phyloP scores from a whole-genome alignment of 2,113 vertebrate species.

The Caretta caretta region DNA sequence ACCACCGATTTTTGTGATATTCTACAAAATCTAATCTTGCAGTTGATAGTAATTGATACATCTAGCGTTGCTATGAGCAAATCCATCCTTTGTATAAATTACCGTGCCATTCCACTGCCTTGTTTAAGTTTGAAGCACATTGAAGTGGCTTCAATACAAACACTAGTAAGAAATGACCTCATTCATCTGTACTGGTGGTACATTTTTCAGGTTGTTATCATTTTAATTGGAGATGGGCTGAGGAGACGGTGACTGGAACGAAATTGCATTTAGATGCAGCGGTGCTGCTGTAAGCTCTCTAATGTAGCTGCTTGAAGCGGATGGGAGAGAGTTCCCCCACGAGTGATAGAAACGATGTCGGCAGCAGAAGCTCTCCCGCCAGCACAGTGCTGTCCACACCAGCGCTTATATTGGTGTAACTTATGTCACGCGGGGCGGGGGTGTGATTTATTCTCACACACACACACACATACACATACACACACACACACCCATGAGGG shows the following conservation, averaged over 20 bases:
- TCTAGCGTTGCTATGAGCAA: background rate
- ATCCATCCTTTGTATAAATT: background rate
- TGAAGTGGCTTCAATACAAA: background rate
- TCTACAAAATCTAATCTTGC: background rate
- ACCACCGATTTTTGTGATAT: fast-evolving
- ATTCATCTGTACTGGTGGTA: background rate
- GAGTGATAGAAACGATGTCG: background rate
- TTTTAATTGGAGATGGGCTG: background rate
- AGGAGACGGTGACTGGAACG: background rate
- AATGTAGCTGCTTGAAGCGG: background rate
- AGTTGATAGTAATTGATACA: background rate
- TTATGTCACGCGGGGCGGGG: background rate
- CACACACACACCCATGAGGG: no score
- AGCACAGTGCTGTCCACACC: background rate
- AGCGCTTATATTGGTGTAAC: background rate
- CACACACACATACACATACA: no score
- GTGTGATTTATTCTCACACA: background rate
- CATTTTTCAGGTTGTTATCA: background rate
- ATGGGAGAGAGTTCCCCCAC: background rate
- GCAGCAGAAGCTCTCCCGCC: background rate
- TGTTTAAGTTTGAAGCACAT: background rate
- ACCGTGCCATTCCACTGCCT: background rate
- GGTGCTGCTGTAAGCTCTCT: background rate
- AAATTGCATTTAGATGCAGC: background rate
- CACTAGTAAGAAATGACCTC: background rate